Conservation (phyloP, 2,113 vertebrate genomes). For the Lutjanus erythropterus region DNA sequence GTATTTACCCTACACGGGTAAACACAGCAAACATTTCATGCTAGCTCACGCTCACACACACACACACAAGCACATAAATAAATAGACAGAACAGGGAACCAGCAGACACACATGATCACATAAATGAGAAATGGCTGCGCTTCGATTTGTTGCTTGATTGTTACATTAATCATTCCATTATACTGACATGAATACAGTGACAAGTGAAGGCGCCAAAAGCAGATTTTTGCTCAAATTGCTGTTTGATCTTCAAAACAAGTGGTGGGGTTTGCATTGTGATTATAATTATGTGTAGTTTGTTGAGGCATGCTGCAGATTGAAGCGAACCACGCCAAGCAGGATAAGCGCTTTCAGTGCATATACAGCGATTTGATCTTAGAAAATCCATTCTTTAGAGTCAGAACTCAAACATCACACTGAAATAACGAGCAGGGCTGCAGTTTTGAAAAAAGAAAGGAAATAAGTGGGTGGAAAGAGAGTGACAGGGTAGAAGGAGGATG, state of each 20-base stretch:
- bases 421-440: constrained; percentile 11
- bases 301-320: constrained; percentile 27
- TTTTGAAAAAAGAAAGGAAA: constrained; percentile 34
- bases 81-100: constrained; percentile 27
- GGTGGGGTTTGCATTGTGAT: constrained; percentile 37
- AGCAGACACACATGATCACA: constrained; percentile 20
- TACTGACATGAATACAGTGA: constrained; percentile 42
- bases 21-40: constrained; percentile 65
- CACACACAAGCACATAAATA: constrained; percentile 16
- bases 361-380: constrained; percentile 33
- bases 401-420: constrained; percentile 2
- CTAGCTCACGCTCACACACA: constrained; percentile 43
- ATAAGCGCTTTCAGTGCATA: constrained; percentile 22
- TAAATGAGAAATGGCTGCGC: constrained; percentile 52
- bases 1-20: constrained; percentile 74
- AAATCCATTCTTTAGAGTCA: constrained; percentile 38
- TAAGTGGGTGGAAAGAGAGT: constrained; percentile 19
- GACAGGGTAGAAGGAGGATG: not conserved
- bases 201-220: constrained; percentile 28
- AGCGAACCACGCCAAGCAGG: constrained; percentile 25
- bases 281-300: constrained; percentile 30
- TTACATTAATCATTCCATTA: constrained; percentile 64
- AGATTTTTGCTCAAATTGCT: constrained; percentile 42
- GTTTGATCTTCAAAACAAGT: constrained; percentile 48
- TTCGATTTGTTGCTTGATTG: constrained; percentile 49